Evolutionary conservation across 2,888 invertebrate genomes (phyloP).

Genomic region (Cremastinae sp.): DNA sequence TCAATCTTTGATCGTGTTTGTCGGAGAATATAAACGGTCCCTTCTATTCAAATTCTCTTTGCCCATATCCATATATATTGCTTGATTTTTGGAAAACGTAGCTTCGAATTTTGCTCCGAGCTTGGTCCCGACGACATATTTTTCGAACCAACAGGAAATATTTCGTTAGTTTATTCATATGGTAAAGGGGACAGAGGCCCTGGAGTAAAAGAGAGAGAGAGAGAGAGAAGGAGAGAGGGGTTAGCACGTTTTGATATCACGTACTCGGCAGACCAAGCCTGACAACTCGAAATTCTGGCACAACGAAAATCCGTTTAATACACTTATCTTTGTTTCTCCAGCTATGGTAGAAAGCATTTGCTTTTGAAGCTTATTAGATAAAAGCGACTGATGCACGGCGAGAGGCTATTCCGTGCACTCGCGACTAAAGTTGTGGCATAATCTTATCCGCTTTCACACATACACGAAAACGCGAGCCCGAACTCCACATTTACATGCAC

Average conservation of each 20-base stretch:
- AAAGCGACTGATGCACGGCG: constrained; percentile 63
- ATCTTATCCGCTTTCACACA: constrained; percentile 44
- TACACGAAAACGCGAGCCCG: neutral
- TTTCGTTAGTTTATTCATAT: too few relatives aligned
- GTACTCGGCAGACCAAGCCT: constrained; percentile 27
- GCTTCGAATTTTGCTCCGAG: too few relatives aligned
- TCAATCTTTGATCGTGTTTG: too few relatives aligned
- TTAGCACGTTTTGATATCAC: constrained; percentile 43
- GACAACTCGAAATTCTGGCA: constrained; percentile 54
- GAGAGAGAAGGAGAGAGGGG: neutral
- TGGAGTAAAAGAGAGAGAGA: too few relatives aligned
- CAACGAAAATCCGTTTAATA: constrained; percentile 74
- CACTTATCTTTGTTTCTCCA: constrained; percentile 77
- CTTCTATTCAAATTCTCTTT: too few relatives aligned
- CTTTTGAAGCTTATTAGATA: constrained; percentile 76
- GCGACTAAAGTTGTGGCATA: constrained; percentile 54
- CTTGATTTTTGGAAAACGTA: too few relatives aligned
- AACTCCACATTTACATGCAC: neutral
- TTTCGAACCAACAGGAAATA: too few relatives aligned
- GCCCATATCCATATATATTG: too few relatives aligned
- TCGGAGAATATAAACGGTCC: too few relatives aligned
- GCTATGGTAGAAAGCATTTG: constrained; percentile 69
- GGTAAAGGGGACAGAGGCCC: too few relatives aligned
- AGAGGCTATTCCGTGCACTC: constrained; percentile 33
- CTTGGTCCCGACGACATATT: too few relatives aligned